A percentile compares a stretch with the other conserved stretches of the same genome.
phyloP scores from a whole-genome alignment of 2,113 vertebrate species.

The Aramus guarauna region DNA sequence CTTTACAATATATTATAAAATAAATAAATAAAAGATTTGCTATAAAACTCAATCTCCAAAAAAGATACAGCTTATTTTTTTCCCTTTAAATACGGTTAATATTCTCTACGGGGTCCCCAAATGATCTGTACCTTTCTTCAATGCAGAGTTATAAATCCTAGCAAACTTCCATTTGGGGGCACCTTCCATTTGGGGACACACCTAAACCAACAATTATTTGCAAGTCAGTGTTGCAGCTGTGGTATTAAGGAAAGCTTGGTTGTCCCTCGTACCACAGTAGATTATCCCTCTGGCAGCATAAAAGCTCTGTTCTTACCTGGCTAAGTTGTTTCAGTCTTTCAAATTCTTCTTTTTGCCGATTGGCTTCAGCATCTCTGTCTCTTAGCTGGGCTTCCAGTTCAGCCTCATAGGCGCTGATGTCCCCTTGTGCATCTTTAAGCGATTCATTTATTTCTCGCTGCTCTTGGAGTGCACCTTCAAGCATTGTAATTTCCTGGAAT shows the following conservation, averaged over 20 bases:
- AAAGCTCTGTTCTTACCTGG: conserved; percentile 64
- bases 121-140: background rate
- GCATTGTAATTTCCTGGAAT: conserved; percentile 76
- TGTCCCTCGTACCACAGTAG: fast-evolving
- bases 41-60: background rate
- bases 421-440: conserved; percentile 72
- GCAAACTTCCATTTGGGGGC: background rate
- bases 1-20: background rate
- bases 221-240: fast-evolving
- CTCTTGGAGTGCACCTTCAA: conserved; percentile 70
- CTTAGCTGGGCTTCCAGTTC: conserved; percentile 77
- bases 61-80: background rate
- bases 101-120: background rate
- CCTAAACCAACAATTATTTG: background rate
- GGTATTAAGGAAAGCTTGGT: background rate
- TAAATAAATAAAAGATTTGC: background rate
- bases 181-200: background rate
- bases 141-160: background rate
- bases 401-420: conserved; percentile 68
- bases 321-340: conserved; percentile 59
- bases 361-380: conserved; percentile 70
- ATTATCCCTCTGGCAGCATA: background rate
- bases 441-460: conserved; percentile 73
- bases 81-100: background rate
- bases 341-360: conserved; percentile 78